Base-by-base conservation (phyloP, 2,113 vertebrate genomes). In the Cercopithecus mona region DNA sequence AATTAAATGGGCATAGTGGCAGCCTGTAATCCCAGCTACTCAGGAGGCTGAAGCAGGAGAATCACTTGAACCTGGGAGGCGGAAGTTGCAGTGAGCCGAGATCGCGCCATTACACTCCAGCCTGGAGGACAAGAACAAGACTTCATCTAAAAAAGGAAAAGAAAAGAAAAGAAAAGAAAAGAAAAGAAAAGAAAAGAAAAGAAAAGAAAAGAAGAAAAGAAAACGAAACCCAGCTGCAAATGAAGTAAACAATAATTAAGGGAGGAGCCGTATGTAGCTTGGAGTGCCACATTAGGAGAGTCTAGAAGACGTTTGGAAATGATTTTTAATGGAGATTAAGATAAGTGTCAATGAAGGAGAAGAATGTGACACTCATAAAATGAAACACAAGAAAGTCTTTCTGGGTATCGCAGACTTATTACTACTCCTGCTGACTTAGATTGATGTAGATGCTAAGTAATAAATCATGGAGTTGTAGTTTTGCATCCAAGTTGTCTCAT, bases 211-310 rank as follows among this genome's bases (percentile, higher is more conserved):
- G 6, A 43, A 43, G 43, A 50, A 50, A 4, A 16, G 14, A 50
- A 52, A 52, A 52, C 40, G 17, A 52, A 55, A 7, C 6, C 1
- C 10, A 75, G 72, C 0, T 11, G 14, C 5, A 86, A 90, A 66
- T 55, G 18, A 96, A 32, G 6, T 12, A 30, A 79, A 52, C 8
- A 61, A 18, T 14, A 76, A 48, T n/a, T 75, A 85, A 25, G 3
- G 17, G 12, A 64, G 30, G 38, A 70, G 0, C 0, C 0, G 25
- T 7, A 17, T 12, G 38, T 55, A 27, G 16, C 20, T 8, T 38
- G 2, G 10, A 57, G 11, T 45, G 8, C 64, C 32, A 85, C 18
- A 30, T 2, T 43, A 40, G 10, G 20, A 57, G 8, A 5, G 10
- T 23, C 7, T 84, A n/a, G 38, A 23, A 75, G n/a, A 30, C 17